A percentile compares a stretch with the other conserved stretches of the same genome.
These are phyloP conservation scores for Melinaea menophilus DNA, from an alignment of 2,888 invertebrate genomes.

Conservation along the genomic window DNA sequence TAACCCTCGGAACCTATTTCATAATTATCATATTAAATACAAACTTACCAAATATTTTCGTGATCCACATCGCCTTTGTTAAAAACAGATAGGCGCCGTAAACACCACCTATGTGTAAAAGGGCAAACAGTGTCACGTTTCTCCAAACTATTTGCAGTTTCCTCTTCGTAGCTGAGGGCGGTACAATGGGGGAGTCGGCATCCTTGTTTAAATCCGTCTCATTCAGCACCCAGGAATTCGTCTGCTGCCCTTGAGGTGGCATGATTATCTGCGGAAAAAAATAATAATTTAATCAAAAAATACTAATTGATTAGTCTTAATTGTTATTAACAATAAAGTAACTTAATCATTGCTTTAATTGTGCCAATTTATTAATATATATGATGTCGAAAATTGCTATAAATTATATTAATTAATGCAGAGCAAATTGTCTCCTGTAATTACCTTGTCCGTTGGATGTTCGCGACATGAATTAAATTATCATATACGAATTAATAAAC, in stretches of 20 bases:
- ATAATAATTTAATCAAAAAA: no score
- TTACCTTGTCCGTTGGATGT: no score
- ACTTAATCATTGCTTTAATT: no score
- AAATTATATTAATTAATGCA: no score
- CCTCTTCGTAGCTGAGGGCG: slow-evolving; percentile 73
- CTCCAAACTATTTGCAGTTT: slow-evolving; percentile 86
- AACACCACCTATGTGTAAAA: slow-evolving; percentile 83
- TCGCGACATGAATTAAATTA: no score
- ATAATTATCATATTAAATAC: background rate
- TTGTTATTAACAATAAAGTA: no score
- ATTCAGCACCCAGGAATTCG: slow-evolving; percentile 60
- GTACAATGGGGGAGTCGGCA: slow-evolving; percentile 40
- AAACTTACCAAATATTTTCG: slow-evolving; percentile 82
- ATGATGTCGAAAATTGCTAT: slow-evolving; percentile 6
- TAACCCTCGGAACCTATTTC: no score
- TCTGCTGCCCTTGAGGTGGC: slow-evolving; percentile 65
- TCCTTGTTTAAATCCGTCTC: slow-evolving; percentile 59
- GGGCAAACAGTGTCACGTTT: slow-evolving; percentile 84
- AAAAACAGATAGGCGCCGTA: slow-evolving; percentile 86
- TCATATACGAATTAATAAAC: no score
- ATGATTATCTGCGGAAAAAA: slow-evolving; percentile 42
- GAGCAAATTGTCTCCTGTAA: no score
- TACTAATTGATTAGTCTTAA: no score
- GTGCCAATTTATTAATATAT: no score
- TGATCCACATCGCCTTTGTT: slow-evolving; percentile 84